phyloP scores from a whole-genome alignment of 2,113 vertebrate species.

The Sinocyclocheilus maitianheensis region DNA sequence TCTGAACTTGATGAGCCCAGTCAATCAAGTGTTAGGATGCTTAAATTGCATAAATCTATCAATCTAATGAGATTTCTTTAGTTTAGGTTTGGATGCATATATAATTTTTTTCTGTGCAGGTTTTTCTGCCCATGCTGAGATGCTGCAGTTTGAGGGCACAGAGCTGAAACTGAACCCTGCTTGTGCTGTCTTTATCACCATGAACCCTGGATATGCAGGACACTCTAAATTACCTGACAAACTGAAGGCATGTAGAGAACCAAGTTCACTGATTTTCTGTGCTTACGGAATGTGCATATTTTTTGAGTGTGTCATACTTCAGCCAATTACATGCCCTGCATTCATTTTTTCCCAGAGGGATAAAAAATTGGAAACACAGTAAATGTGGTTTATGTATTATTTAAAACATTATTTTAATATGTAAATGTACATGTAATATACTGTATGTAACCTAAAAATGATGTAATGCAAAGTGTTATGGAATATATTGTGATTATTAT shows the following conservation, averaged over 20 bases:
- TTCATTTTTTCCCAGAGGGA: too few species aligned
- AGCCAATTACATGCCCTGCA: too few species aligned
- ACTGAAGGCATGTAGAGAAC: conserved; percentile 78
- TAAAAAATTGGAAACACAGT: too few species aligned
- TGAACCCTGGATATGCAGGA: conserved; percentile 93
- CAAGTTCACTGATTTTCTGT: neutral
- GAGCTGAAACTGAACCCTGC: conserved; percentile 87
- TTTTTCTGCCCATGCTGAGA: conserved; percentile 77
- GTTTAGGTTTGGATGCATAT: neutral
- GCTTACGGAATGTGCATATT: neutral
- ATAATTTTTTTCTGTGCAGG: conserved; percentile 65
- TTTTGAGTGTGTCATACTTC: neutral
- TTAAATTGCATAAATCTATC: neutral
- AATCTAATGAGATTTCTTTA: neutral
- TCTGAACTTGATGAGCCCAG: neutral
- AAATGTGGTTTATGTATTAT: too few species aligned
- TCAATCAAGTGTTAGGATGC: neutral
- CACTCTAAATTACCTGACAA: conserved; percentile 91
- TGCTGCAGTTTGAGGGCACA: conserved; percentile 87
- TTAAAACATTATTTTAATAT: too few species aligned
- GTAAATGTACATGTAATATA: too few species aligned
- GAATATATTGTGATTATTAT: too few species aligned
- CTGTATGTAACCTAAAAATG: too few species aligned
- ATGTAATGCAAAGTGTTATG: too few species aligned
- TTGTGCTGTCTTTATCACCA: conserved; percentile 90